phyloP scores from a whole-genome alignment of 1,140 invertebrate genomes.

The Bombyx mori region ASM3026992v2 NC_085127.1:6644001-6644500 shows the following conservation, averaged over 20 bases:
- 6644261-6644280: neutral
- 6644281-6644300: neutral
- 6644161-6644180: neutral
- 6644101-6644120: neutral
- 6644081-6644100: neutral
- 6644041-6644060: neutral
- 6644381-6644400: slow-evolving; percentile 3
- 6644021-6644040: neutral
- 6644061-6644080: neutral
- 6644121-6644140: neutral
- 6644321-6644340: neutral
- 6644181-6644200: neutral
- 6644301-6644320: slow-evolving; percentile 1
- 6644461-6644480: slow-evolving; percentile 2
- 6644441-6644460: slow-evolving; percentile 3
- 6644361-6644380: neutral
- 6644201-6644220: neutral
- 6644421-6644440: neutral
- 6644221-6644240: neutral
- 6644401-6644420: neutral
- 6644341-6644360: neutral
- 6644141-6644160: neutral
- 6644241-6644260: slow-evolving; percentile 1
- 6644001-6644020: neutral
- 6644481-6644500: neutral